Percentiles rank a stretch among this genome's conserved stretches.
Evolutionary conservation across 2,113 vertebrate genomes (phyloP).

Genomic region (Gymnobelideus leadbeateri): DNA sequence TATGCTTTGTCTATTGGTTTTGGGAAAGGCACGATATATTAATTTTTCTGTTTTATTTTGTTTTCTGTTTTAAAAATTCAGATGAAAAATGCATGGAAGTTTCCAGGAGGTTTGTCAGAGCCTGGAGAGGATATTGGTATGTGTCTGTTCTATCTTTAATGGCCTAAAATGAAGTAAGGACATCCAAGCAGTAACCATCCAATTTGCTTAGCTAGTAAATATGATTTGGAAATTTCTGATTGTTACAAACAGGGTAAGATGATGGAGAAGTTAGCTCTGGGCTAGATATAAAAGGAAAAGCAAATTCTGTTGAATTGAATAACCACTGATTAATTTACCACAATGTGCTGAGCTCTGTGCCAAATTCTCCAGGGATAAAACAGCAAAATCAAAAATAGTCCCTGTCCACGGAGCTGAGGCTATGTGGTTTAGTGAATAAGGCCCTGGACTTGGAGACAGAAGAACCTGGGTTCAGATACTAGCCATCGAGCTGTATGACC

Average conservation of each 20-base stretch:
- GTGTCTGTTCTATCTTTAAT: slow-evolving; percentile 70
- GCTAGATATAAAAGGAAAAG: slow-evolving; percentile 20
- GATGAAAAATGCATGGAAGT: slow-evolving; percentile 94
- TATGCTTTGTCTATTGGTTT: neutral
- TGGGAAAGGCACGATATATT: neutral
- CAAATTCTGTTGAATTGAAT: slow-evolving; percentile 2
- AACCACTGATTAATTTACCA: neutral
- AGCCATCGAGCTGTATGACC: neutral
- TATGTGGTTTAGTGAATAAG: neutral
- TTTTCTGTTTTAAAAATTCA: slow-evolving; percentile 78
- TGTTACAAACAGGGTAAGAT: slow-evolving; percentile 19
- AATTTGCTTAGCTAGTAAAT: slow-evolving; percentile 22
- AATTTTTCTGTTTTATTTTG: slow-evolving; percentile 40
- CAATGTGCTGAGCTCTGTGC: neutral
- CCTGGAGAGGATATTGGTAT: slow-evolving; percentile 95
- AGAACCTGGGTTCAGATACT: neutral
- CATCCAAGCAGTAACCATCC: slow-evolving; percentile 8
- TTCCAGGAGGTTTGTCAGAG: slow-evolving; percentile 95
- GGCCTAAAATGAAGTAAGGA: slow-evolving; percentile 21
- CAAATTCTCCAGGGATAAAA: neutral
- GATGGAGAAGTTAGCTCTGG: slow-evolving; percentile 21
- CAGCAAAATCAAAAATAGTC: neutral
- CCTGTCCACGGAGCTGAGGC: neutral
- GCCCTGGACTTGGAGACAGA: neutral
- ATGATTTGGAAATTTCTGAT: slow-evolving; percentile 42